These are phyloP conservation scores for Dicerorhinus sumatrensis DNA, from an alignment of 2,113 vertebrate genomes.

Conservation along the genomic window DNA sequence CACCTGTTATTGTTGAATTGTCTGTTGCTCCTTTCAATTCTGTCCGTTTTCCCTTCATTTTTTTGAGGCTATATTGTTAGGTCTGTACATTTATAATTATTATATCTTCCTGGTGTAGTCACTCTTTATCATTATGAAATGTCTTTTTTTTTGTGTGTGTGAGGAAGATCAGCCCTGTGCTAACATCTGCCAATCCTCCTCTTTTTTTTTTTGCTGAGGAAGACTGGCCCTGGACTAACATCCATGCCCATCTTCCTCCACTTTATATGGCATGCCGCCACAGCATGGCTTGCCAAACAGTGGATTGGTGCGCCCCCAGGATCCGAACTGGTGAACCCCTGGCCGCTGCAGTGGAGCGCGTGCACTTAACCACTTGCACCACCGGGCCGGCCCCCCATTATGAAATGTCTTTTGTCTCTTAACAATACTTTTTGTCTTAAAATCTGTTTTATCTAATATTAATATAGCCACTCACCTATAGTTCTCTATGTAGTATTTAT, in stretches of 20 bases:
- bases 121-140: background rate
- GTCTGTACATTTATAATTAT: background rate
- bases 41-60: background rate
- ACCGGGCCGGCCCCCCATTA: background rate
- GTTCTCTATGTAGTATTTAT: background rate
- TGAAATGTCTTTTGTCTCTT: background rate
- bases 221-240: too few species aligned
- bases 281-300: too few species aligned
- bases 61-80: conserved; percentile 10
- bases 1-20: background rate
- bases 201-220: too few species aligned
- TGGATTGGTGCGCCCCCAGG: too few species aligned
- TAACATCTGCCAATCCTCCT: too few species aligned
- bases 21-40: background rate
- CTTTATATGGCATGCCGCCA: too few species aligned
- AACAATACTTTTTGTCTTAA: background rate
- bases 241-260: too few species aligned
- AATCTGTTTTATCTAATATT: background rate
- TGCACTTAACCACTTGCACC: too few species aligned
- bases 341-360: too few species aligned
- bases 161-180: too few species aligned
- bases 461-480: background rate
- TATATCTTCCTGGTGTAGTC: background rate
- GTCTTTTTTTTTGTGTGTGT: background rate
- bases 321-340: too few species aligned